Evolutionary conservation across 1,140 invertebrate species (phyloP).

Genomic region (Diabrotica undecimpunctata): DNA sequence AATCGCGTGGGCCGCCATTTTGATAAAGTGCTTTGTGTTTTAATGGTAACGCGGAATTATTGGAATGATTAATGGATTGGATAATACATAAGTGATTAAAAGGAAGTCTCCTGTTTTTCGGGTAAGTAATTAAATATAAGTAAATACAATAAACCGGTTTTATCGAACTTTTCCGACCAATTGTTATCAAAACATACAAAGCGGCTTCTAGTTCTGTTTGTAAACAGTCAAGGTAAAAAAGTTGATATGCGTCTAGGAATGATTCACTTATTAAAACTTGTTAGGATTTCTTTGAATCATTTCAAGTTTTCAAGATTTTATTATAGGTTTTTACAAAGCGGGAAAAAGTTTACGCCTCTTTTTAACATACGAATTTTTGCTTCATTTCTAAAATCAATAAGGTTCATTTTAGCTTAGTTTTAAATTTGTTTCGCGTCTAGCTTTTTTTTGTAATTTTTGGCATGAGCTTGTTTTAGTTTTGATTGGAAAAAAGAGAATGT

Average conservation of each 20-base stretch:
- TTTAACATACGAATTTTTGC: constrained; percentile 15
- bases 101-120: neutral
- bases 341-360: constrained; percentile 24
- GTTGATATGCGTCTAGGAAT: neutral
- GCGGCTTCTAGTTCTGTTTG: constrained; percentile 28
- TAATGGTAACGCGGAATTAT: constrained; percentile 13
- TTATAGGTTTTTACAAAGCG: constrained; percentile 32
- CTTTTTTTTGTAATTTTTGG: constrained; percentile 9
- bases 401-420: constrained; percentile 19
- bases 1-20: constrained; percentile 44
- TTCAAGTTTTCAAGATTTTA: constrained; percentile 7
- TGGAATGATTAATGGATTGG: neutral
- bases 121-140: neutral
- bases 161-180: neutral
- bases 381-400: constrained; percentile 23
- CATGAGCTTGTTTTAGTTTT: constrained; percentile 4
- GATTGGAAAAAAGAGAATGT: neutral
- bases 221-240: constrained; percentile 24
- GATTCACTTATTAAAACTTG: neutral
- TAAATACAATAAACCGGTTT: no score
- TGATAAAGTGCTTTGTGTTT: constrained; percentile 39
- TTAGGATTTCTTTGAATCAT: neutral
- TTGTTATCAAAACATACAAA: constrained; percentile 3
- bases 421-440: constrained; percentile 3
- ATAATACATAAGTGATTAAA: neutral